Evolutionary conservation across 2,888 invertebrate species (phyloP).

Genomic region (Abscondita cerata): DNA sequence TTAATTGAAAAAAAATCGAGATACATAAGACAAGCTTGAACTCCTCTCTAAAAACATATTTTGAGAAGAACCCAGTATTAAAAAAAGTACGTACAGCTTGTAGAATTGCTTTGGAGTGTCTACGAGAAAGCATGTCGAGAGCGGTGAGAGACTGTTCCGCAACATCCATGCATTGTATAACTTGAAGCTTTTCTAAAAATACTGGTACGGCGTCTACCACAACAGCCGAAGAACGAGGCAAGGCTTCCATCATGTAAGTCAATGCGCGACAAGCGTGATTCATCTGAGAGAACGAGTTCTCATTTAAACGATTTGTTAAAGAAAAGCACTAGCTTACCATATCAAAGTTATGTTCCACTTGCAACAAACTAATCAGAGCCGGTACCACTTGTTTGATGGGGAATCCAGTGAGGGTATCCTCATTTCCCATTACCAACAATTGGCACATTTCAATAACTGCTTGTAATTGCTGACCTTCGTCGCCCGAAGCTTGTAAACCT

Average conservation of each 20-base stretch:
- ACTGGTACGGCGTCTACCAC: slow-evolving; percentile 97
- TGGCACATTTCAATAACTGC: slow-evolving; percentile 99
- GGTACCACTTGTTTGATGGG: slow-evolving; percentile 98
- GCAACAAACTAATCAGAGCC: slow-evolving; percentile 87
- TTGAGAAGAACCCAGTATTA: background rate
- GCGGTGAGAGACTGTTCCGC: slow-evolving; percentile 98
- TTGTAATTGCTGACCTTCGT: slow-evolving; percentile 95
- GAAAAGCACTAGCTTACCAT: slow-evolving; percentile 67
- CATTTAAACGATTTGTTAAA: background rate
- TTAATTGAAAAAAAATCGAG: slow-evolving; percentile 99
- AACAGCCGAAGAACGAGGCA: slow-evolving; percentile 94
- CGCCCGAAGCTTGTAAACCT: slow-evolving; percentile 90
- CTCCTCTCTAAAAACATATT: slow-evolving; percentile 76
- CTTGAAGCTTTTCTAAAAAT: slow-evolving; percentile 95
- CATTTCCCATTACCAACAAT: slow-evolving; percentile 98
- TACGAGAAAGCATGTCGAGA: slow-evolving; percentile 93
- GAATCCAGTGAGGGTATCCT: slow-evolving; percentile 97
- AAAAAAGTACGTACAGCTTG: slow-evolving; percentile 73
- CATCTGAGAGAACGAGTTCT: slow-evolving; percentile 70
- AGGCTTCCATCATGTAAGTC: slow-evolving; percentile 98
- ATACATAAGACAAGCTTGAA: slow-evolving; percentile 94
- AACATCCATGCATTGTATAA: slow-evolving; percentile 99
- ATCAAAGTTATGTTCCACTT: slow-evolving; percentile 99
- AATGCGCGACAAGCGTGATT: slow-evolving; percentile 98
- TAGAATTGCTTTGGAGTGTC: slow-evolving; percentile 96